A percentile compares a stretch with the other conserved stretches of the same genome.
phyloP scores from a whole-genome alignment of 2,113 vertebrate genomes.

The Anguilla rostrata region DNA sequence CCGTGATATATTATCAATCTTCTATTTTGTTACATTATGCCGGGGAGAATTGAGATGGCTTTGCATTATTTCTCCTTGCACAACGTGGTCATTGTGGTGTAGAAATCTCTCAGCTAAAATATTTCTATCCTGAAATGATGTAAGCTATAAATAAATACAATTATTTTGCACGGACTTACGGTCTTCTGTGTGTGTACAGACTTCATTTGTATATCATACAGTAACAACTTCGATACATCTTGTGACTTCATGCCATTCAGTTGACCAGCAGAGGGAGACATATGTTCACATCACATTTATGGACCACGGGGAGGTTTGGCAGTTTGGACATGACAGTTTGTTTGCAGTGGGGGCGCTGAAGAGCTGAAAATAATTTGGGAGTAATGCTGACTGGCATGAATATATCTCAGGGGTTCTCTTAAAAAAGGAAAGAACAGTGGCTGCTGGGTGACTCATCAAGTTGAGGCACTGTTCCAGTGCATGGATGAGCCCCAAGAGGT shows the following conservation, averaged over 20 bases:
- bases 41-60: neutral
- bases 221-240: neutral
- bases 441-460: too few species aligned
- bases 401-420: neutral
- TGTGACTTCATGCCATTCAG: too few species aligned
- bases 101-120: slow-evolving; percentile 29
- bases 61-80: neutral
- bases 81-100: neutral
- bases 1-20: neutral
- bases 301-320: slow-evolving; percentile 29
- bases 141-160: slow-evolving; percentile 58
- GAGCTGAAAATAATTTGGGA: neutral
- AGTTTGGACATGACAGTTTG: too few species aligned
- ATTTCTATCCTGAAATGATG: slow-evolving; percentile 26
- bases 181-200: neutral
- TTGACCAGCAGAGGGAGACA: slow-evolving; percentile 42
- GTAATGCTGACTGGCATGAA: neutral
- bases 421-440: neutral
- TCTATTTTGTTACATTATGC: neutral
- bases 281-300: neutral
- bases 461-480: neutral
- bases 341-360: slow-evolving; percentile 4
- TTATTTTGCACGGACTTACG: slow-evolving; percentile 46
- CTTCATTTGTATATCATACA: neutral
- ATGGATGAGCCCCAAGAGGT: neutral